Evolutionary conservation across 2,888 invertebrate species (phyloP), one percentile per base, ranked within the genome.

Genomic region (Antitype chi): DNA sequence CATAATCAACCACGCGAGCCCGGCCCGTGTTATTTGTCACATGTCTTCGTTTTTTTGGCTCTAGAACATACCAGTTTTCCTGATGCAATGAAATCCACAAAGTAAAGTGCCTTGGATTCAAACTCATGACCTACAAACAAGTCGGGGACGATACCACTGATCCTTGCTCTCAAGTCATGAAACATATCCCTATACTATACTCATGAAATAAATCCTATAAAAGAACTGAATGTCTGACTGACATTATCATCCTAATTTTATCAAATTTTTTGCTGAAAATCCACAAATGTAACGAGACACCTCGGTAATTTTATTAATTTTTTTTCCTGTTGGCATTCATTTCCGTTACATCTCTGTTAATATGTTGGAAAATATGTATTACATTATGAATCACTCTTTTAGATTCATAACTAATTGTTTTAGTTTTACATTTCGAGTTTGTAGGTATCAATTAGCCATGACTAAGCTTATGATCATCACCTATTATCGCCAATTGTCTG

Each of bases 331-430:
- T 62, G 47, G 32, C n/a, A 43, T 28, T 28, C 28, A 62, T 70
- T 63, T 77, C n/a, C 47, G 23, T 70, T 62, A 28, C 20, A 70
- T 55, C n/a, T 49, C 55, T 55, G 55, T 62, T n/a, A 78, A 62
- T 38, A 49, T 20, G 20, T 49, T 49, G 25, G 25, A 25, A 38
- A 71, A 7, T 15, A 20, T 38, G 23, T 23, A n/a, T 17, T 9
- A 23, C 9, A 49, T 66, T 8, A 49, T 49, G 9, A 66, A 25
- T 20, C 20, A 49, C 9, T 47, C 3, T 11, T 20, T 25, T 25
- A 20, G 11, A 20, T 25, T 43, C 11, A 25, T 64, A 3, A n/a
- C 1, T 11, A 43, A 2, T 28, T 49, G 23, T 32, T 67, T 28
- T 15, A 67, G 20, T 9, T 28, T 17, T 28, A 28, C 6, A 23